Evolutionary conservation across 35 echinoderm and acorn worm species (phyloP), one percentile per base, ranked within the genome.

Genomic region (Apostichopus parvimensis): DNA sequence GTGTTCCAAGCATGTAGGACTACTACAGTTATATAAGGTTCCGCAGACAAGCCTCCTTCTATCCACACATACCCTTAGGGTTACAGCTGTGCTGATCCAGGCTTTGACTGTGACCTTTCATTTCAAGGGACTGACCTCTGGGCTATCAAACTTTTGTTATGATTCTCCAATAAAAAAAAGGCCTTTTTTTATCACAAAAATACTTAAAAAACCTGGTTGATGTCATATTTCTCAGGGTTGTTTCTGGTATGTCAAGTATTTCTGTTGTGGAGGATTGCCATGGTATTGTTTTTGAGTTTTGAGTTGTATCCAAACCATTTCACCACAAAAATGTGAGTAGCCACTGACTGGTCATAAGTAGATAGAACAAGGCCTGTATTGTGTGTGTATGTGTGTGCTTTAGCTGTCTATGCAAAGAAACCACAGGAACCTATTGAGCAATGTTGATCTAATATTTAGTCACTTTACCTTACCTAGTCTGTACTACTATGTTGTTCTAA

Each of bases 241-340:
- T 84, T 84, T 56, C 11, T n/a, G 81, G 81, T 58, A 84, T 84
- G 57, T 84, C 81, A 84, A 59, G 15, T 60, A 84, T 84, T 84
- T 84, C 18, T 21, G 58, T 61, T 61, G 58, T 61, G 58, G 18
- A 75, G 71, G 71, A 75, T 75, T 20, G 17, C 58, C 58, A 61
- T 61, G 1, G 58, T 61, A 61, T 12, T 61, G 12, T 12, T 61
- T 9, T 9, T 61, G 12, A 8, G 58, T 61, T 12, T 61, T 61
- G 58, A 61, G 58, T 61, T 12, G 12, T 9, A 61, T 61, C 58
- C 58, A 9, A 12, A 61, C 58, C 12, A 9, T 61, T 61, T 61
- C 12, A 18, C 71, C 71, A 75, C 71, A 75, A 75, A 22, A 75
- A 75, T 75, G 71, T 75, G 17, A 20, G n/a, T 75, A 45, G 34